phyloP scores from a whole-genome alignment of 2,113 vertebrate species.

The Hippocampus abdominalis region DNA sequence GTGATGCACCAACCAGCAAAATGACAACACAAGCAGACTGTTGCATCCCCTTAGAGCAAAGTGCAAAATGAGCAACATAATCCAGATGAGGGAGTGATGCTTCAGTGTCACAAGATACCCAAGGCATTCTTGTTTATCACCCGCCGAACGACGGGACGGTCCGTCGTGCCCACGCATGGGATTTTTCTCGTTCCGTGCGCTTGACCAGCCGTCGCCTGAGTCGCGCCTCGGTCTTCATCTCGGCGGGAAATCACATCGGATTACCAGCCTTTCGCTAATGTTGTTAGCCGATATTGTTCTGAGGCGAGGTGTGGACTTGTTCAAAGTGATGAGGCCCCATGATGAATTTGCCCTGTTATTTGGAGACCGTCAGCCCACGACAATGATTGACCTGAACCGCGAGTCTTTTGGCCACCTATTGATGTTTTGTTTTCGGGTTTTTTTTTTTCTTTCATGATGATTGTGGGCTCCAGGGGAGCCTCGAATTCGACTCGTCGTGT shows the following conservation, averaged over 20 bases:
- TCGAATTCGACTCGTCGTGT: constrained; percentile 47
- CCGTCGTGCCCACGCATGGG: too few relatives aligned
- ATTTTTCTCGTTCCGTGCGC: constrained; percentile 19
- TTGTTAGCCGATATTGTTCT: constrained; percentile 73
- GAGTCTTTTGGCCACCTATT: constrained; percentile 64
- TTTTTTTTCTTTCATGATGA: constrained; percentile 65
- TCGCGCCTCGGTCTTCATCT: constrained; percentile 46
- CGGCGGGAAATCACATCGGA: constrained; percentile 67
- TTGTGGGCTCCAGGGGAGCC: constrained; percentile 43
- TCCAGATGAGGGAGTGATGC: constrained; percentile 11
- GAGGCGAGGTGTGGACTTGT: constrained; percentile 56
- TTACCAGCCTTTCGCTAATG: constrained; percentile 62
- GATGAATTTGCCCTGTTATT: constrained; percentile 75
- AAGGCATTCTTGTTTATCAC: background rate
- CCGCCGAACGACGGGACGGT: background rate
- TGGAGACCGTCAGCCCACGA: constrained; percentile 65
- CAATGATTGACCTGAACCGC: constrained; percentile 66
- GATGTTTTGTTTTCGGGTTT: constrained; percentile 49
- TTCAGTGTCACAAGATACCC: constrained; percentile 2
- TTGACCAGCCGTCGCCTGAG: constrained; percentile 43
- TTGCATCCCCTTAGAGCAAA: constrained; percentile 31
- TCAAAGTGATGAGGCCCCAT: constrained; percentile 67
- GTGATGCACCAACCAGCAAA: constrained; percentile 42
- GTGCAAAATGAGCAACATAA: constrained; percentile 26
- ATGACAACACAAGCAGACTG: constrained; percentile 45